Conservation (phyloP, 2,888 invertebrate genomes). For the Drosophila trichaetosa region DNA sequence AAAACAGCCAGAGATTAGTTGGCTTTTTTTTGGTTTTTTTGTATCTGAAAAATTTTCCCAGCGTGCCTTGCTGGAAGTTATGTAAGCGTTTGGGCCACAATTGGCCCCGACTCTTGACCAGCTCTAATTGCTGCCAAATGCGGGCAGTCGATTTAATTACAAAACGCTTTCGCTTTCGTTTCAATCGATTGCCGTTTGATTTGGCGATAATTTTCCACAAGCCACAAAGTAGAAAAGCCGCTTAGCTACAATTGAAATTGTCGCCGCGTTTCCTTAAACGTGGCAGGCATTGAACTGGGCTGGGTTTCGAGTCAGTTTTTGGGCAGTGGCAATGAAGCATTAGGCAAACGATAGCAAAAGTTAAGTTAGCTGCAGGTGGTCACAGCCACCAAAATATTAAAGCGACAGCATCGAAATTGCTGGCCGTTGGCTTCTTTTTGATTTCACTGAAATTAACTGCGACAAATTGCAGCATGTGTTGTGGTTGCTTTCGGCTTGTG, state of each 20-base stretch:
- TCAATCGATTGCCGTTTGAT: constrained; percentile 55
- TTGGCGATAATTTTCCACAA: constrained; percentile 64
- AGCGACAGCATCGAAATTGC: constrained; percentile 26
- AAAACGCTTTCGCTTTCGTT: constrained; percentile 63
- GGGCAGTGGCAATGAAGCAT: constrained; percentile 21
- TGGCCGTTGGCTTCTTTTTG: constrained; percentile 40
- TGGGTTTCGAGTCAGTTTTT: constrained; percentile 16
- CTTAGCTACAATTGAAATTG: constrained; percentile 51
- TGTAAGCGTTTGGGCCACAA: constrained; percentile 39
- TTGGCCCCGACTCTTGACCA: constrained; percentile 26
- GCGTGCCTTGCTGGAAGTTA: constrained; percentile 29
- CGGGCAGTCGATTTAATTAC: constrained; percentile 56
- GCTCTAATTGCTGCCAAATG: constrained; percentile 70
- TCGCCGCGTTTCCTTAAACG: constrained; percentile 65
- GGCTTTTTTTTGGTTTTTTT: constrained; percentile 25
- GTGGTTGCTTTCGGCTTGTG: constrained; percentile 4
- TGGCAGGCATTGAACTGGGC: constrained; percentile 67
- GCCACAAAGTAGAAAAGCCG: constrained; percentile 30
- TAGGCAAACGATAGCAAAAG: constrained; percentile 35
- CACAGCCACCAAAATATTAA: constrained; percentile 24
- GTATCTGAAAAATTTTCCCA: constrained; percentile 20
- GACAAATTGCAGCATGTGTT: constrained; percentile 66
- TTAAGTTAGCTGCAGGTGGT: constrained; percentile 57
- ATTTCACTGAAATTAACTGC: constrained; percentile 69
- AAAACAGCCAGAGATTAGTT: constrained; percentile 17